Evolutionary conservation across 2,888 invertebrate species (phyloP), one percentile per base, ranked within the genome.

Genomic region (Mylabris sibirica): DNA sequence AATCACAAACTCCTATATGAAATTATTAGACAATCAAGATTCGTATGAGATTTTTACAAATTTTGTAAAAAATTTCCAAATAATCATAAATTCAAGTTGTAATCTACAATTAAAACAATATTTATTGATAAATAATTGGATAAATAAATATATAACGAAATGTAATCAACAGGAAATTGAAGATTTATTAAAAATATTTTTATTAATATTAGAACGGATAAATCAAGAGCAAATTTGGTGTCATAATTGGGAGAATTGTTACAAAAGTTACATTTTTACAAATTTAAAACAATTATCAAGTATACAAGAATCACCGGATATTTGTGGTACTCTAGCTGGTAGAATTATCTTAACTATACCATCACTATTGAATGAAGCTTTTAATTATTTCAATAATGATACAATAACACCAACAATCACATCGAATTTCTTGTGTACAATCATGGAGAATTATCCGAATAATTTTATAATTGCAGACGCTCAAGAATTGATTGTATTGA

Each of bases 51-150:
- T 83, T 14, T 72, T 84, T 12, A 81, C 80, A 69, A 69, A 73
- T 12, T 83, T 80, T 67, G 66, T 83, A 0, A 62, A 66, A 8
- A 79, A 80, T 59, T 73, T 83, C 38, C 75, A 79, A 64, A 57
- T 66, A 12, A 74, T 83, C 6, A 73, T 83, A 20, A 78, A 76
- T 64, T 66, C 69, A 0, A 81, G 79, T 60, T 57, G 70, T n/a
- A 78, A 77, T 64, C 76, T 80, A 74, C 75, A 78, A 49, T 71
- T 84, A 9, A 74, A 80, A 26, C 84, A 84, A 70, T 80, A 80
- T 76, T 59, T 77, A n/a, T 73, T 85, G 26, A 72, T 85, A 4
- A 78, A 80, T 60, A 57, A 72, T n/a, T 85, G 84, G 84, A 73
- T 83, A 34, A 66, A 72, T 17, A 80, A 79, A 68, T 85, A 84